Conservation (phyloP, 2,888 invertebrate genomes). For the Palloptera scutellata region DNA sequence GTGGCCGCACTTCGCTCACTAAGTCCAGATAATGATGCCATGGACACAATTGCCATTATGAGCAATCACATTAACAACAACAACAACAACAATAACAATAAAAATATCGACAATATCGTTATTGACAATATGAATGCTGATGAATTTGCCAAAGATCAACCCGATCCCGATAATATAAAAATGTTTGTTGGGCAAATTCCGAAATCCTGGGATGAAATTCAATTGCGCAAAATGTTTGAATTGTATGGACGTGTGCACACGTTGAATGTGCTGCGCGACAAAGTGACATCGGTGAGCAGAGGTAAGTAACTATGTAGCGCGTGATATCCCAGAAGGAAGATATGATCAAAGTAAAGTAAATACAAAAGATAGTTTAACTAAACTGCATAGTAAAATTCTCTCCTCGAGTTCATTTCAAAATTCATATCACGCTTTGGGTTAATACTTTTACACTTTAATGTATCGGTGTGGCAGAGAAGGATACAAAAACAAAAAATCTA, state of each 20-base stretch:
- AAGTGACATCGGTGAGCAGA: conserved; percentile 95
- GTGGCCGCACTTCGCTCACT: neutral
- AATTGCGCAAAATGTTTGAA: conserved; percentile 92
- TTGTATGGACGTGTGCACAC: conserved; percentile 96
- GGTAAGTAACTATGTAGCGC: conserved; percentile 70
- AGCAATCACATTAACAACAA: conserved; percentile 10
- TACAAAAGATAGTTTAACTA: neutral
- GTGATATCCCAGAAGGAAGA: neutral
- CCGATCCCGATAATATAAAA: conserved; percentile 96
- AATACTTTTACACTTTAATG: too few relatives aligned
- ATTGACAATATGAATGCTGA: conserved; percentile 23
- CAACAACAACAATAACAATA: conserved; percentile 24
- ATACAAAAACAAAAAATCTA: neutral
- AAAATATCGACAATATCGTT: neutral
- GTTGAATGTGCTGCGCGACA: conserved; percentile 97
- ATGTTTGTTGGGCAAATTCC: conserved; percentile 99
- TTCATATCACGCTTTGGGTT: too few relatives aligned
- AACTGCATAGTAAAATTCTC: too few relatives aligned
- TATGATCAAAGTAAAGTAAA: neutral
- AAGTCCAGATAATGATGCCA: neutral
- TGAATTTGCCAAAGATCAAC: conserved; percentile 72
- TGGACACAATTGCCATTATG: neutral
- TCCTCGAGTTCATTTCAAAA: too few relatives aligned
- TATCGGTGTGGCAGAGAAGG: too few relatives aligned
- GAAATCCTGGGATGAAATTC: conserved; percentile 94